Percentiles rank a stretch among this genome's conserved stretches.
Conservation (phyloP, 2,113 vertebrate species). For the Anseranas semipalmata region DNA sequence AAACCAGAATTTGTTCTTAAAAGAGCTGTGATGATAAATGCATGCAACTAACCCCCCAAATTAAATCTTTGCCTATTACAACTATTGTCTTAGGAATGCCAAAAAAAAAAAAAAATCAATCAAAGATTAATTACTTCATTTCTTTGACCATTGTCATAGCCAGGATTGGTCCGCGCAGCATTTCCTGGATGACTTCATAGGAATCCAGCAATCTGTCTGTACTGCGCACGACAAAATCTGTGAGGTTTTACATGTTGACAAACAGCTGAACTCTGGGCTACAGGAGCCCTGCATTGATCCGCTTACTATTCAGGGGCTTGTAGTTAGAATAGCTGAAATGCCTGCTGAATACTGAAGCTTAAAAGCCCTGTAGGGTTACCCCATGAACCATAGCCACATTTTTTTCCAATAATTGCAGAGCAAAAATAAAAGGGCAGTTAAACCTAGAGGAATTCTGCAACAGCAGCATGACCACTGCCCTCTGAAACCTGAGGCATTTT, state of each 20-base stretch:
- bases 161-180: not conserved
- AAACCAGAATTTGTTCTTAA: not conserved
- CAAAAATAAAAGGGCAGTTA: not conserved
- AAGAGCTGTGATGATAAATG: not conserved
- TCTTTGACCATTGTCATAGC: not conserved
- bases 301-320: not conserved
- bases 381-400: not conserved
- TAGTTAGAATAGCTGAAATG: slow-evolving; percentile 15
- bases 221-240: not conserved
- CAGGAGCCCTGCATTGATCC: not conserved
- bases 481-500: not conserved
- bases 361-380: not conserved
- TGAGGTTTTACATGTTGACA: not conserved
- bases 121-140: not conserved
- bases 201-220: not conserved
- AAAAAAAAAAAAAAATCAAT: not conserved
- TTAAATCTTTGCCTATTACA: not conserved
- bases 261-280: not conserved
- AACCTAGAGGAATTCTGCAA: not conserved
- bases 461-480: slow-evolving; percentile 23
- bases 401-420: not conserved
- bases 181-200: not conserved
- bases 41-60: not conserved
- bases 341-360: slow-evolving; percentile 1
- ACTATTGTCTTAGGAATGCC: not conserved